phyloP scores from a whole-genome alignment of 2,888 invertebrate genomes.

The Gandaritis pyraliata region DNA sequence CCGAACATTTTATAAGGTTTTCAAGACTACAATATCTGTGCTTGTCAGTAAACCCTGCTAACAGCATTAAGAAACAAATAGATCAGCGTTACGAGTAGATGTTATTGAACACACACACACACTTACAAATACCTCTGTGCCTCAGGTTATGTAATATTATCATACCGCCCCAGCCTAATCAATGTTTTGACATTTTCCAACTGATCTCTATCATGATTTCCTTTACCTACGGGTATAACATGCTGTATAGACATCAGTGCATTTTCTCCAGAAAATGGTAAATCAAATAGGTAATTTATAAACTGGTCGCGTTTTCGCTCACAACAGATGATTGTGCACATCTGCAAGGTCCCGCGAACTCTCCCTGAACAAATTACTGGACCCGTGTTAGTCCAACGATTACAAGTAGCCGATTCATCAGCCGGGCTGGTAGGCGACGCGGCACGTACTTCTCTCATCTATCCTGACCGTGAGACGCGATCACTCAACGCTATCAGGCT shows the following conservation, averaged over 20 bases:
- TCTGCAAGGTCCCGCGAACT: constrained; percentile 63
- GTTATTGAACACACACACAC: constrained; percentile 5
- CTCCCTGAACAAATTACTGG: constrained; percentile 70
- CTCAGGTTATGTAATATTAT: neutral
- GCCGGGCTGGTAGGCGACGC: constrained; percentile 60
- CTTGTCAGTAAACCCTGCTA: neutral
- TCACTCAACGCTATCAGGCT: constrained; percentile 76
- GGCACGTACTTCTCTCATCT: constrained; percentile 78
- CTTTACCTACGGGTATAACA: too few species aligned
- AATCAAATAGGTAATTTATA: constrained; percentile 41
- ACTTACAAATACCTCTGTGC: neutral
- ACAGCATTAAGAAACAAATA: constrained; percentile 8
- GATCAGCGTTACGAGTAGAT: constrained; percentile 7
- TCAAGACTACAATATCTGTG: too few species aligned
- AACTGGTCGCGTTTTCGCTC: constrained; percentile 58
- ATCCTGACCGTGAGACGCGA: constrained; percentile 70
- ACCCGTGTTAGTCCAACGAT: constrained; percentile 77
- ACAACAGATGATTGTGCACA: constrained; percentile 68
- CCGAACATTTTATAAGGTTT: too few species aligned
- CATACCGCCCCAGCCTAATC: constrained; percentile 2
- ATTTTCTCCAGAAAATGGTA: constrained; percentile 23
- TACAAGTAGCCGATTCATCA: constrained; percentile 81
- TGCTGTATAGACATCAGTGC: neutral
- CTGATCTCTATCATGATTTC: too few species aligned
- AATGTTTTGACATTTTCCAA: constrained; percentile 13